phyloP scores from a whole-genome alignment of 2,888 invertebrate species.

The Pyrrhosoma nymphula region DNA sequence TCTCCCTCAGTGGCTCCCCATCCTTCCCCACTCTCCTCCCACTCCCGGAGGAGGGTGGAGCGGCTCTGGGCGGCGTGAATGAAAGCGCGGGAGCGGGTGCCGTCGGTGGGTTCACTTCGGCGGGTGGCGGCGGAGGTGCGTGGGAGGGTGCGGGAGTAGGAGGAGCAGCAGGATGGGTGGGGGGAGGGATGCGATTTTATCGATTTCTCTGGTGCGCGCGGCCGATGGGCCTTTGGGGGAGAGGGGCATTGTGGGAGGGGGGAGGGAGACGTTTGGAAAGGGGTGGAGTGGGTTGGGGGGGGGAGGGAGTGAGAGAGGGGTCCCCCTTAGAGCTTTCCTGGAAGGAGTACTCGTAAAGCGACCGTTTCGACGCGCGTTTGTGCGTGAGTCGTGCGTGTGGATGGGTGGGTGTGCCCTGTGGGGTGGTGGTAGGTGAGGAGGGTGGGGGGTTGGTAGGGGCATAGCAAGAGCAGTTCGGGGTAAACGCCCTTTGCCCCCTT shows the following conservation, averaged over 20 bases:
- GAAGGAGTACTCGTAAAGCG: slow-evolving; percentile 41
- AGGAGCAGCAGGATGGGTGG: neutral
- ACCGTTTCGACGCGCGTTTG: neutral
- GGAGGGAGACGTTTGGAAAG: neutral
- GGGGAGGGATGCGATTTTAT: slow-evolving; percentile 1
- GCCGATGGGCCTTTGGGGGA: neutral
- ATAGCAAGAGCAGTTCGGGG: neutral
- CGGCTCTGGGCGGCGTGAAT: neutral
- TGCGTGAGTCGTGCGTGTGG: neutral
- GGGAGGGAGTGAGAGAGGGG: neutral
- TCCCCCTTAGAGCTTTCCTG: neutral
- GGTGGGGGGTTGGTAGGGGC: neutral
- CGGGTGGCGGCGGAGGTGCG: neutral
- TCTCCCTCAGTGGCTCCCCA: too few species aligned
- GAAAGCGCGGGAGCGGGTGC: neutral
- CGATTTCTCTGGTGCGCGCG: slow-evolving; percentile 4
- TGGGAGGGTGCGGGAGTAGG: neutral
- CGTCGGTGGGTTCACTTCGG: neutral
- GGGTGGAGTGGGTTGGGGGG: neutral
- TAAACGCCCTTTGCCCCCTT: neutral
- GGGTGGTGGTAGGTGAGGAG: neutral
- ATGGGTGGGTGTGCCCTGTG: neutral
- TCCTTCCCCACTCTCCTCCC: neutral
- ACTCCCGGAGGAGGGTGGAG: neutral
- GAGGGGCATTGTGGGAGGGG: neutral